These are phyloP conservation scores for Mellivora capensis DNA, from an alignment of 2,113 vertebrate genomes.

Conservation along the genomic window DNA sequence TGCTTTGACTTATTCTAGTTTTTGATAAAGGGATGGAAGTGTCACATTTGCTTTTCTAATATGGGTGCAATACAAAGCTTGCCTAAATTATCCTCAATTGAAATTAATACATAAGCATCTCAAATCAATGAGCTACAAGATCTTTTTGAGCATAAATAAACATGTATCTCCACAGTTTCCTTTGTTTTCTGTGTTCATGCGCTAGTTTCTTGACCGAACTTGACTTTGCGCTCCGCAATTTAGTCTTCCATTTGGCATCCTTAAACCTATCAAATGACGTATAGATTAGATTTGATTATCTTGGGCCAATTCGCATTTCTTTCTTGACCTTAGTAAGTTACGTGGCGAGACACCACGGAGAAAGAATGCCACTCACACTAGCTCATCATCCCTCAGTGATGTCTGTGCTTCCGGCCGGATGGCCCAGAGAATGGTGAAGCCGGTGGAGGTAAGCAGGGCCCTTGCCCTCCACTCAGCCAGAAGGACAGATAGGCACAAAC, in stretches of 20 bases:
- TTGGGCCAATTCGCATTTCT: neutral
- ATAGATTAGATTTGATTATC: neutral
- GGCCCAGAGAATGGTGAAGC: neutral
- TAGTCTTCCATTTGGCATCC: neutral
- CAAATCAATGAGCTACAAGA: constrained; percentile 1
- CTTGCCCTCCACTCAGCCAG: neutral
- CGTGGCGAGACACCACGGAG: neutral
- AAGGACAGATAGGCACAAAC: neutral
- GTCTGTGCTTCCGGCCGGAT: neutral
- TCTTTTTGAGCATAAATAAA: neutral
- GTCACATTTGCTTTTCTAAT: constrained; percentile 50
- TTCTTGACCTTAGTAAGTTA: neutral
- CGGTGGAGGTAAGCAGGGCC: neutral
- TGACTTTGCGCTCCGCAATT: neutral
- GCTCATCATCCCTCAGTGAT: neutral
- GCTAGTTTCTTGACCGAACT: neutral
- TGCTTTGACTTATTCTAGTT: constrained; percentile 6
- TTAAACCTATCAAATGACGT: neutral
- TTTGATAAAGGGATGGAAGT: neutral
- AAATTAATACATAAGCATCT: constrained; percentile 1
- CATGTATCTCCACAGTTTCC: neutral
- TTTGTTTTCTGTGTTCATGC: neutral
- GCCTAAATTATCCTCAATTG: neutral
- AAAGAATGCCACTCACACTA: neutral
- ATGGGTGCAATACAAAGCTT: neutral